A percentile compares a stretch with the other conserved stretches of the same genome.
These are phyloP conservation scores for Oncorhynchus gorbuscha DNA, from an alignment of 2,113 vertebrate genomes.

Conservation along the genomic window DNA sequence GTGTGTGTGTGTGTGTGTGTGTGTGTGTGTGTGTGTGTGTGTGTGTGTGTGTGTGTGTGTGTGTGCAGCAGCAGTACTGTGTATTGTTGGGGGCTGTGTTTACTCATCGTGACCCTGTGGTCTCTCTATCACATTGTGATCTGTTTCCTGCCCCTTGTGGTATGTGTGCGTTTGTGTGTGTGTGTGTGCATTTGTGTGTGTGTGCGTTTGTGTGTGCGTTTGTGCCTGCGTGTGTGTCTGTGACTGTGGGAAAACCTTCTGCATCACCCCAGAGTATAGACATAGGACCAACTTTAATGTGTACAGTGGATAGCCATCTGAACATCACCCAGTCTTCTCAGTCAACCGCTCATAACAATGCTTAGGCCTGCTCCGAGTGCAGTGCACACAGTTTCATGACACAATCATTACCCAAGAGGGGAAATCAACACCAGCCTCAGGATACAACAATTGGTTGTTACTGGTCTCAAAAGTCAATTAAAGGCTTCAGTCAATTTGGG, in stretches of 20 bases:
- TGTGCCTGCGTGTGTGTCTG: no score
- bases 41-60: background rate
- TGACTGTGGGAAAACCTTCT: background rate
- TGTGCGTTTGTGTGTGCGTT: no score
- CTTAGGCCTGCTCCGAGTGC: background rate
- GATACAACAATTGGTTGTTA: background rate
- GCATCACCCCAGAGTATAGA: background rate
- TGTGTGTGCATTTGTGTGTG: no score
- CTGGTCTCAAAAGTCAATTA: no score
- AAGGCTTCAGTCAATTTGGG: no score
- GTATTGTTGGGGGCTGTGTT: no score
- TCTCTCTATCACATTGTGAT: slow-evolving; percentile 14
- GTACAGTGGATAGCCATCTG: background rate
- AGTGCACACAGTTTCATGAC: background rate
- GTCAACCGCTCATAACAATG: background rate
- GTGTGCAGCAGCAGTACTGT: background rate
- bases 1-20: background rate
- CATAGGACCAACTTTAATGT: background rate
- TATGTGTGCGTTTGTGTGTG: background rate
- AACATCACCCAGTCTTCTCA: background rate
- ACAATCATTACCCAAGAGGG: background rate
- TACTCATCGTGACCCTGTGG: slow-evolving; percentile 19
- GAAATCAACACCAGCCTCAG: background rate
- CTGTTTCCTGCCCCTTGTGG: slow-evolving; percentile 20
- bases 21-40: background rate